Evolutionary conservation across 2,888 invertebrate species (phyloP), one percentile per base, ranked within the genome.

Genomic region (Latheticus oryzae): DNA sequence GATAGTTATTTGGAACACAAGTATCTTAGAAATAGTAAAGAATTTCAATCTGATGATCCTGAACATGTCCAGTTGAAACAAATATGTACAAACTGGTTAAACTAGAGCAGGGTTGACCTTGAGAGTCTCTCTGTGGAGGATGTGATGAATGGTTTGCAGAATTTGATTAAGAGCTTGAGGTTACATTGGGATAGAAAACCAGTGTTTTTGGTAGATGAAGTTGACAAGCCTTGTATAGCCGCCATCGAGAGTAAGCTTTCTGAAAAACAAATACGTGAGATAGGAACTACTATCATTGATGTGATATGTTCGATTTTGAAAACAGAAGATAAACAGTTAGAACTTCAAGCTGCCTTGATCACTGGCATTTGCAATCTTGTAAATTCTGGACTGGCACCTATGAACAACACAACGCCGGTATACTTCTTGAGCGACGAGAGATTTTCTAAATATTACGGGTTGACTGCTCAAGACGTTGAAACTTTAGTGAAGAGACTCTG

Each of bases 401-500:
- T 9, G 47, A 23, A 47, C 47, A 47, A 47, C 47, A 32, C 33
- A 47, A 2, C 33, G 33, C 28, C 28, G 43, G 47, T 47, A 32
- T 33, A 32, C 33, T 47, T 47, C 32, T 47, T 47, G 47, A 47
- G 32, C 8, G 47, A 47, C 33, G 12, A 19, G 5, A 47, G 33
- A 21, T 47, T 47, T 47, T 47, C 15, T 47, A 47, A 47, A 47
- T 47, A 47, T 47, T 47, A 47, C 47, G 47, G 47, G 47, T 47
- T 47, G 47, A 47, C 47, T 32, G 12, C 47, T 32, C 47, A 47
- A 47, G 47, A 47, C n/a, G 33, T 47, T 47, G 33, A 19, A 21
- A 13, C 33, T 33, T 47, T 47, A 47, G 47, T 47, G 47, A 32
- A 23, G 47, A 47, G 15, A 33, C 5, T 47, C 47, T 47, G 13